Base-by-base conservation (phyloP, 2,797 vertebrate genomes). In the Potorous gilbertii region DNA sequence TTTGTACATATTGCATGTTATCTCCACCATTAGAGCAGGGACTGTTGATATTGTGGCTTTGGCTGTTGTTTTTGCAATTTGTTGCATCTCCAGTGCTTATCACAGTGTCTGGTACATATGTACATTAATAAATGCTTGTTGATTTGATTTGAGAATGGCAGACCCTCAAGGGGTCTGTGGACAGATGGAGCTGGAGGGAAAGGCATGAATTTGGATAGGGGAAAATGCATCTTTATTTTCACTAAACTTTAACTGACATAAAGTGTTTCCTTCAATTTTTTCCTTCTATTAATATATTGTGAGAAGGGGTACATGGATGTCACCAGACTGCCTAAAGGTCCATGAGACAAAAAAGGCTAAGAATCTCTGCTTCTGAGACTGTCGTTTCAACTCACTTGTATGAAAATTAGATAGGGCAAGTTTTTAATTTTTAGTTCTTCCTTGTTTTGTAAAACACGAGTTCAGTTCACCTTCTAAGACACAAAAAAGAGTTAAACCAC, bases 341-440 rank as follows among this genome's bases (percentile, higher is more conserved):
- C 62, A 66, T n/a, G 34, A n/a, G 34, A 66, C 34, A 66, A 34
- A 66, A n/a, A 66, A 66, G 29, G 62, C 5, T 66, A 18, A 66
- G 34, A 18, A n/a, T 27, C 13, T 66, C 14, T 66, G 34, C 62
- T 66, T 96, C 92, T 92, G 95, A 96, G 98, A 93, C 94, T 96
- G 95, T 95, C 90, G 90, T 93, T 95, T 96, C 90, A 96, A 96
- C 97, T 97, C 29, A 94, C 96, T 95, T 97, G 95, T 96, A 97
- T 97, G 98, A 98, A 98, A 97, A 97, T 94, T 94, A 59, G 57
- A 28, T 50, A 91, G 93, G 14, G 34, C 34, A 81, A 54, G 4
- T 50, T 29, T 94, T 81, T 93, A 95, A 94, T 55, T 54, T 5
- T 56, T 62, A 62, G 13, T 62, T 62, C 31, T 62, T 62, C 59